Conservation (phyloP, 2,888 invertebrate genomes). For the Drosophila nr. perissopoda region DNA sequence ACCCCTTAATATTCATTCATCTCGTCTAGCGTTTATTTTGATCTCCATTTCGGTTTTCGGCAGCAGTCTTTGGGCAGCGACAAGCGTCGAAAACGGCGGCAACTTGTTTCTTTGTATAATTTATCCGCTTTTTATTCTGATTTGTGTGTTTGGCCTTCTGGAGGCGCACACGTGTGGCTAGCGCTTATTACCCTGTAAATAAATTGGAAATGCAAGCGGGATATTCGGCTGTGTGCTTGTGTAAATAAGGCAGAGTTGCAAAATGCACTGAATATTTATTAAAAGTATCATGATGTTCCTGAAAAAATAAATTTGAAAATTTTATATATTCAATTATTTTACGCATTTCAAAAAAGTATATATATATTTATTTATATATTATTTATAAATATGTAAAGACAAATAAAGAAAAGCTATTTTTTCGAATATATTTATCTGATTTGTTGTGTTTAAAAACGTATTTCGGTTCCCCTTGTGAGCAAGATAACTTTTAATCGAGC, state of each 20-base stretch:
- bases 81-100: constrained; percentile 47
- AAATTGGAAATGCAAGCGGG: not conserved
- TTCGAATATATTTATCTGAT: not conserved
- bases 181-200: constrained; percentile 41
- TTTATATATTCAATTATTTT: not conserved
- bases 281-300: not conserved
- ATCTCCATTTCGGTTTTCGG: constrained; percentile 55
- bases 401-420: not conserved
- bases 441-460: not conserved
- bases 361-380: not conserved
- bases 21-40: constrained; percentile 62
- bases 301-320: not conserved
- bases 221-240: not conserved
- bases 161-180: constrained; percentile 38
- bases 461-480: not conserved
- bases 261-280: not conserved
- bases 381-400: not conserved
- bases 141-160: constrained; percentile 67
- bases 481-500: constrained; percentile 12
- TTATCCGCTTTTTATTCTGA: constrained; percentile 74
- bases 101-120: constrained; percentile 72
- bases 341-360: not conserved
- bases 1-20: constrained; percentile 40
- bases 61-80: constrained; percentile 43
- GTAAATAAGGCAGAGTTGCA: not conserved